Percentiles rank a stretch among this genome's conserved stretches.
These are phyloP conservation scores for Dioctria linearis DNA, from an alignment of 2,888 invertebrate species.

Conservation along the genomic window DNA sequence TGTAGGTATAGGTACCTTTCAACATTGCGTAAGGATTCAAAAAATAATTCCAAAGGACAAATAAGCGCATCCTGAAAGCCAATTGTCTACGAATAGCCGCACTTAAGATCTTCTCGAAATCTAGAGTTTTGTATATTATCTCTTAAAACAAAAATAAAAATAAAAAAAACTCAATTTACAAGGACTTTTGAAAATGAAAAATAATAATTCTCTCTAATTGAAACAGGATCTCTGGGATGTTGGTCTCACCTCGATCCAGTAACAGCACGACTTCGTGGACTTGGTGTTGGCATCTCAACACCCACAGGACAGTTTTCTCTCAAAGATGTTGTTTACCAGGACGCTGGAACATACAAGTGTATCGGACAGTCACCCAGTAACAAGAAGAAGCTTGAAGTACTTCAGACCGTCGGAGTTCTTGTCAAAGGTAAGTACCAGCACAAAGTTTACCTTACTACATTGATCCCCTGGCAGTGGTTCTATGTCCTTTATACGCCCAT, in stretches of 20 bases:
- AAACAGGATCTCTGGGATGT: slow-evolving; percentile 75
- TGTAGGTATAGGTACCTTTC: too few relatives aligned
- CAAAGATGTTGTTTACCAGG: slow-evolving; percentile 82
- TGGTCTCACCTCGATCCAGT: slow-evolving; percentile 76
- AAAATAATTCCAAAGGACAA: too few relatives aligned
- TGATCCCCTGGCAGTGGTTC: not conserved
- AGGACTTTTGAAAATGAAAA: too few relatives aligned
- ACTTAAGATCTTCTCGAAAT: too few relatives aligned
- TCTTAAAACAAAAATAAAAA: too few relatives aligned
- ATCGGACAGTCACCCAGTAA: slow-evolving; percentile 73
- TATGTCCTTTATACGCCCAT: too few relatives aligned
- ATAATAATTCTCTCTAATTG: slow-evolving; percentile 35
- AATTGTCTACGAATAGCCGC: too few relatives aligned
- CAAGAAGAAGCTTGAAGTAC: slow-evolving; percentile 73
- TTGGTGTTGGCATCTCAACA: slow-evolving; percentile 73
- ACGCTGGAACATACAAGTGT: slow-evolving; percentile 84
- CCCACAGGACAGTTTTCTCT: slow-evolving; percentile 77
- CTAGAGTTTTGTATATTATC: too few relatives aligned
- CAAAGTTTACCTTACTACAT: slow-evolving; percentile 29
- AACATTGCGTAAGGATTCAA: too few relatives aligned
- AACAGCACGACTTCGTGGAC: slow-evolving; percentile 73
- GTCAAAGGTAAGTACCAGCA: slow-evolving; percentile 73
- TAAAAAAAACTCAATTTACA: too few relatives aligned
- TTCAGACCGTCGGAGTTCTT: slow-evolving; percentile 73
- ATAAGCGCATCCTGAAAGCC: too few relatives aligned